These are phyloP conservation scores for Diadema setosum DNA, from an alignment of 35 echinoderm and acorn worm genomes.

Conservation along the genomic window DNA sequence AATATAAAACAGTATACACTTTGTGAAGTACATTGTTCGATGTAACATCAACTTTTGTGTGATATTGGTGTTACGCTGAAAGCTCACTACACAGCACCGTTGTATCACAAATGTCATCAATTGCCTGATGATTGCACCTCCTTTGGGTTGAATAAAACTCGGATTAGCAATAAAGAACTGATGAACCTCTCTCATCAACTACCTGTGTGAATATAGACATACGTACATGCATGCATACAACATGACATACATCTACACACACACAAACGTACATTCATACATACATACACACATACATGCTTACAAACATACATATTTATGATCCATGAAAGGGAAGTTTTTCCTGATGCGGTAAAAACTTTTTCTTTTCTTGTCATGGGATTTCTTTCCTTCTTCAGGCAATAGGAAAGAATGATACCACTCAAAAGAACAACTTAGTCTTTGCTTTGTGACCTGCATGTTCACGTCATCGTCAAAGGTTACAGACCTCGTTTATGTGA, in stretches of 20 bases:
- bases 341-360: not conserved
- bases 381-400: not conserved
- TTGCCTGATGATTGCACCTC: not conserved
- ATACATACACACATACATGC: no score
- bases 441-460: not conserved
- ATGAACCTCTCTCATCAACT: not conserved
- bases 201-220: not conserved
- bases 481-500: no score
- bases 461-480: no score
- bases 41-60: not conserved
- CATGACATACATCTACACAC: not conserved
- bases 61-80: not conserved
- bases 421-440: not conserved
- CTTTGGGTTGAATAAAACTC: not conserved
- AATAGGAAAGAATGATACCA: not conserved
- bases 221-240: not conserved
- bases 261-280: not conserved
- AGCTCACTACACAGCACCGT: not conserved
- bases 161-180: not conserved
- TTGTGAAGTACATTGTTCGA: not conserved
- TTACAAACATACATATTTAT: not conserved
- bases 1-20: no score
- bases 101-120: not conserved
- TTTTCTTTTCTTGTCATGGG: not conserved
- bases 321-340: not conserved